Evolutionary conservation across 1,140 invertebrate species (phyloP).

Genomic region (Ylistrum balloti): DNA sequence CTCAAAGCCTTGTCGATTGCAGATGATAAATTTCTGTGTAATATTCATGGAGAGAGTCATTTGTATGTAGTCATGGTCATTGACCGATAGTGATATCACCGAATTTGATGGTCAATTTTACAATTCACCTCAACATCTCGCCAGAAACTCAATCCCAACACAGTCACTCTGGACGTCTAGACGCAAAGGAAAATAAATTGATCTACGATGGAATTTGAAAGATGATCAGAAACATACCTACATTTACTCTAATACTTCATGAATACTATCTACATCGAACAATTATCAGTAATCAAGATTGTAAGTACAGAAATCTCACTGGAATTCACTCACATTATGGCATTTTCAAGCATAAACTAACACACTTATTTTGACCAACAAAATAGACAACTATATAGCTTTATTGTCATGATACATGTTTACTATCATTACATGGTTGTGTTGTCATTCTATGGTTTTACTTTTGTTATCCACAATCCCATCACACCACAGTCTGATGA

Average conservation of each 20-base stretch:
- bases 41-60: conserved; percentile 4
- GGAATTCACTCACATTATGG: background rate
- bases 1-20: background rate
- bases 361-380: background rate
- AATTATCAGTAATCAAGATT: background rate
- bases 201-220: background rate
- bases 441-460: too few relatives aligned
- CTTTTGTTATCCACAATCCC: too few relatives aligned
- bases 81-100: background rate
- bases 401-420: too few relatives aligned
- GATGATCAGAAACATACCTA: background rate
- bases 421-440: too few relatives aligned
- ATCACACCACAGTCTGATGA: too few relatives aligned
- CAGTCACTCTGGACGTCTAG: background rate
- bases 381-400: background rate
- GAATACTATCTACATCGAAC: background rate
- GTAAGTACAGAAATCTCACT: background rate
- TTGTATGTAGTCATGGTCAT: background rate
- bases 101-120: background rate
- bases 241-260: background rate
- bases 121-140: background rate
- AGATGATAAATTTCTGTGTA: conserved; percentile 3
- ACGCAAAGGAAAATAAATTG: background rate
- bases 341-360: background rate
- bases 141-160: background rate